Percentiles rank a stretch among this genome's conserved stretches.
phyloP scores from a whole-genome alignment of 2,113 vertebrate genomes.

The Sorex fumeus region DNA sequence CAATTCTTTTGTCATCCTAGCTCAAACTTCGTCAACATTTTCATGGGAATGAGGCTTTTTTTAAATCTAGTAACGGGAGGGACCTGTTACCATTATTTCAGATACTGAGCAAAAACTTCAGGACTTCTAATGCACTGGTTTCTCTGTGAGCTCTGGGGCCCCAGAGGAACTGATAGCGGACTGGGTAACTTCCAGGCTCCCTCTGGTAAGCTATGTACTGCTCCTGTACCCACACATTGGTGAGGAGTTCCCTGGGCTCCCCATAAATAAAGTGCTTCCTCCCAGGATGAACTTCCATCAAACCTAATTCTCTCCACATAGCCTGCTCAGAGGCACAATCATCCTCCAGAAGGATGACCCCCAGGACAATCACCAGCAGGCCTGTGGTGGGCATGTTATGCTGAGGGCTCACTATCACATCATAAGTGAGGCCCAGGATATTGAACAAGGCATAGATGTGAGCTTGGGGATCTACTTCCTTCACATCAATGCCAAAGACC shows the following conservation, averaged over 20 bases:
- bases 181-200: background rate
- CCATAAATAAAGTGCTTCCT: background rate
- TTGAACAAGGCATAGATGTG: background rate
- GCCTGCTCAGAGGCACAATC: background rate
- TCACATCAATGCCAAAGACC: conserved; percentile 36
- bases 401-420: background rate
- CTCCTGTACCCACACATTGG: background rate
- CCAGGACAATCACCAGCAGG: background rate
- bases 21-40: no score
- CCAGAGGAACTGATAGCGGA: background rate
- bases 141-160: background rate
- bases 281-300: background rate
- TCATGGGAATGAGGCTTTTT: no score
- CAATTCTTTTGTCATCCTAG: no score
- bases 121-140: background rate
- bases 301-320: background rate
- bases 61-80: no score
- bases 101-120: background rate
- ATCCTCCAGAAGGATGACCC: background rate
- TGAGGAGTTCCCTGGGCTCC: background rate
- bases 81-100: background rate
- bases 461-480: background rate
- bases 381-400: background rate
- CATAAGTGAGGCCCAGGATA: conserved; percentile 6
- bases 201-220: background rate